These are phyloP conservation scores for Tachycineta bicolor DNA, from an alignment of 2,113 vertebrate species.

Conservation along the genomic window DNA sequence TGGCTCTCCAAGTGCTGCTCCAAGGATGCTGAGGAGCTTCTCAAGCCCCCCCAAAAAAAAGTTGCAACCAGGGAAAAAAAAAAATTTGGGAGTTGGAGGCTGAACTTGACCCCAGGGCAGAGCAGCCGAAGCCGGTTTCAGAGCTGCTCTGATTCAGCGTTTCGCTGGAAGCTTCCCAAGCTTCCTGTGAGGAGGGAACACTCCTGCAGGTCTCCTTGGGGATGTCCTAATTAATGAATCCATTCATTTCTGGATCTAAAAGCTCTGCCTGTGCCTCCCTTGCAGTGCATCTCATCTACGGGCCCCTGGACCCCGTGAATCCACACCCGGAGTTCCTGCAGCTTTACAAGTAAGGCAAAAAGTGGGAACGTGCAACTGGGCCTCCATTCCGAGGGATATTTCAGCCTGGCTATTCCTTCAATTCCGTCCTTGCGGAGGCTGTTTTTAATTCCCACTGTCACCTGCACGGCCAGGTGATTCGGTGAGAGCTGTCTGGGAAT, in stretches of 20 bases:
- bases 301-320: constrained; percentile 92
- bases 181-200: rapidly evolving
- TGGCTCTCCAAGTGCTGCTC: not conserved
- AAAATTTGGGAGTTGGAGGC: not conserved
- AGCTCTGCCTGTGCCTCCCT: not conserved
- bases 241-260: not conserved
- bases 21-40: not conserved
- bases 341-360: constrained; percentile 85
- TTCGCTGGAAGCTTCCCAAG: not conserved
- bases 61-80: not conserved
- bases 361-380: rapidly evolving
- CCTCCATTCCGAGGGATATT: not conserved
- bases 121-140: not conserved
- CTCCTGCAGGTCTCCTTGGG: not conserved
- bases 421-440: not conserved
- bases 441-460: not conserved
- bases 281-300: constrained; percentile 95
- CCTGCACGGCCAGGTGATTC: not conserved
- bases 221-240: not conserved
- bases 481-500: not conserved
- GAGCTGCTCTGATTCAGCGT: not conserved
- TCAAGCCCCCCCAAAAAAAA: not conserved
- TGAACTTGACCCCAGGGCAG: not conserved
- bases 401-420: not conserved
- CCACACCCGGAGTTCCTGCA: constrained; percentile 90